Conservation (phyloP, 2,113 vertebrate species). For the Hemiscyllium ocellatum region DNA sequence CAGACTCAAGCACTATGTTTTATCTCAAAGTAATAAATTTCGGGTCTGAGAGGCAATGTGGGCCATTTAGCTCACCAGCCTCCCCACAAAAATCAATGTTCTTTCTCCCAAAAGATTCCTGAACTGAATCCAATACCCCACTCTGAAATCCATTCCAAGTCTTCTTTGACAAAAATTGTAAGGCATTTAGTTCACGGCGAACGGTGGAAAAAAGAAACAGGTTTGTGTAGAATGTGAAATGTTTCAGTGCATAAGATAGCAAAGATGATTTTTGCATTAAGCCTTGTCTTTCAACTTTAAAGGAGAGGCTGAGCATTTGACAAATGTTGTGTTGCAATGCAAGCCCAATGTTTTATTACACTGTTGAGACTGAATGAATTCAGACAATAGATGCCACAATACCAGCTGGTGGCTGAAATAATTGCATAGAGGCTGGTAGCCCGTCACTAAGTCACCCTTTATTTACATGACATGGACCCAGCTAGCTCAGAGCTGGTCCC, state of each 20-base stretch:
- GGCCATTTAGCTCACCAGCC: background rate
- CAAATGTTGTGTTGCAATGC: background rate
- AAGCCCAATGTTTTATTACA: background rate
- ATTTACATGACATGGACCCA: too few species aligned
- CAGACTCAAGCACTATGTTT: background rate
- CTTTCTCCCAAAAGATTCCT: background rate
- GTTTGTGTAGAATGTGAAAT: background rate
- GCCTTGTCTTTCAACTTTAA: background rate
- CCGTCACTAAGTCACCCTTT: too few species aligned
- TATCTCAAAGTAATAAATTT: background rate
- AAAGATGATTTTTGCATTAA: background rate
- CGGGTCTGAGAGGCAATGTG: background rate
- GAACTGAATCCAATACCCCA: background rate
- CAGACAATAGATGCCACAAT: background rate
- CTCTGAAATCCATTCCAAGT: background rate
- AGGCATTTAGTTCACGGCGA: slow-evolving; percentile 5
- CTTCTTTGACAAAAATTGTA: background rate
- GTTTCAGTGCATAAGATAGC: background rate
- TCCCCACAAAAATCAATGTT: background rate
- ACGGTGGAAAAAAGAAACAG: background rate
- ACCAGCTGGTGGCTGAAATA: background rate
- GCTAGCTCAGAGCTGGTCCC: too few species aligned
- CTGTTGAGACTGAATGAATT: background rate
- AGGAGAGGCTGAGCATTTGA: background rate
- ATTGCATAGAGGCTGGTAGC: too few species aligned